phyloP scores from a whole-genome alignment of 2,113 vertebrate species.

The Chloropsis cyanopogon region DNA sequence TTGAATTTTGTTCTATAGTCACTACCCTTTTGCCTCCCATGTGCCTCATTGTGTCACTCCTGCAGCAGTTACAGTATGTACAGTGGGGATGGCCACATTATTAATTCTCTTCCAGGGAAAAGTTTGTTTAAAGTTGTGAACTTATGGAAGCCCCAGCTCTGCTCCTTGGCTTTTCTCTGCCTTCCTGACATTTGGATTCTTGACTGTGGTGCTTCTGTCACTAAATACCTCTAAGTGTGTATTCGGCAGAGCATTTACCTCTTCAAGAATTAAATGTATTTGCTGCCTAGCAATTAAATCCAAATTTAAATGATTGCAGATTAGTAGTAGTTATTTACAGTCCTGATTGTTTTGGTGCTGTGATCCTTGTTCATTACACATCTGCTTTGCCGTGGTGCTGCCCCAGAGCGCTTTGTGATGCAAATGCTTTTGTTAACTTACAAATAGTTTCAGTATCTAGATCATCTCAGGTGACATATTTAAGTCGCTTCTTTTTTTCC shows the following conservation, averaged over 20 bases:
- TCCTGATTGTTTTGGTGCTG: conserved; percentile 65
- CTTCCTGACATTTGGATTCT: background rate
- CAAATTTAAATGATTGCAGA: conserved; percentile 66
- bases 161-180: background rate
- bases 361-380: conserved; percentile 66
- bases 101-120: background rate
- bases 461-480: conserved; percentile 71
- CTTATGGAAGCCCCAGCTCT: background rate
- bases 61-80: conserved; percentile 49
- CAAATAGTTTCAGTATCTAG: conserved; percentile 65
- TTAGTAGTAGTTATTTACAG: conserved; percentile 66
- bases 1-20: conserved; percentile 55
- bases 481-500: conserved; percentile 70
- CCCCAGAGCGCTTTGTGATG: conserved; percentile 57
- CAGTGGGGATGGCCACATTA: conserved; percentile 17
- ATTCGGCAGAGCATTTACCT: conserved; percentile 39
- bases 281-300: conserved; percentile 65
- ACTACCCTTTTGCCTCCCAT: conserved; percentile 7
- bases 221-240: conserved; percentile 23
- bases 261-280: conserved; percentile 52
- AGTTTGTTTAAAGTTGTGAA: conserved; percentile 47
- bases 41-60: conserved; percentile 33
- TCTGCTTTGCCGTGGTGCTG: conserved; percentile 57
- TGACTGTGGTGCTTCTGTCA: background rate
- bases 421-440: conserved; percentile 68